Conservation (phyloP, 2,797 vertebrate species). For the Xenops minutus region DNA sequence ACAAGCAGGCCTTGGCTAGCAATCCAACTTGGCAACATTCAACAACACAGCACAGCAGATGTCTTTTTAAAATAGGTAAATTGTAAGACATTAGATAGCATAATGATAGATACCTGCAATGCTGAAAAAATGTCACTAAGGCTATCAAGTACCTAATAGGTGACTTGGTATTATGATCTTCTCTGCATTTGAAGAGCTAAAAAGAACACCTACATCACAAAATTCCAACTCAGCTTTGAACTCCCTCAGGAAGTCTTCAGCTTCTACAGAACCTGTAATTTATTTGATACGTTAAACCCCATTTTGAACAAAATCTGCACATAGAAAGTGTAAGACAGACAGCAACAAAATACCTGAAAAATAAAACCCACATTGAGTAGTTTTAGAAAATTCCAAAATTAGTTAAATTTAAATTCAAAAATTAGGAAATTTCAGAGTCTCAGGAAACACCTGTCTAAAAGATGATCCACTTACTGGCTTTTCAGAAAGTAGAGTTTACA, state of each 20-base stretch:
- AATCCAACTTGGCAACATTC: not conserved
- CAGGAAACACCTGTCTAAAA: not conserved
- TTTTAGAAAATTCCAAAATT: not conserved
- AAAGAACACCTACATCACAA: not conserved
- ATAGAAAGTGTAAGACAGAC: not conserved
- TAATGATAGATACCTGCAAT: not conserved
- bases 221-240: not conserved
- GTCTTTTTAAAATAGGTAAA: constrained; percentile 46
- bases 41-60: constrained; percentile 24
- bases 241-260: not conserved
- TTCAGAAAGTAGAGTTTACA: not conserved
- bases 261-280: not conserved
- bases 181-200: not conserved
- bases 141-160: not conserved
- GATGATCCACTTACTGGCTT: not conserved
- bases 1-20: constrained; percentile 32
- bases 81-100: not conserved
- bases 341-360: not conserved
- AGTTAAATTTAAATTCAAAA: not conserved
- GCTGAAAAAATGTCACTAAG: not conserved
- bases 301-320: not conserved
- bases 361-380: not conserved
- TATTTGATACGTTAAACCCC: not conserved
- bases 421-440: not conserved
- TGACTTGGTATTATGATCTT: not conserved